These are phyloP conservation scores for Perca flavescens DNA, from an alignment of 2,113 vertebrate species.

Conservation along the genomic window DNA sequence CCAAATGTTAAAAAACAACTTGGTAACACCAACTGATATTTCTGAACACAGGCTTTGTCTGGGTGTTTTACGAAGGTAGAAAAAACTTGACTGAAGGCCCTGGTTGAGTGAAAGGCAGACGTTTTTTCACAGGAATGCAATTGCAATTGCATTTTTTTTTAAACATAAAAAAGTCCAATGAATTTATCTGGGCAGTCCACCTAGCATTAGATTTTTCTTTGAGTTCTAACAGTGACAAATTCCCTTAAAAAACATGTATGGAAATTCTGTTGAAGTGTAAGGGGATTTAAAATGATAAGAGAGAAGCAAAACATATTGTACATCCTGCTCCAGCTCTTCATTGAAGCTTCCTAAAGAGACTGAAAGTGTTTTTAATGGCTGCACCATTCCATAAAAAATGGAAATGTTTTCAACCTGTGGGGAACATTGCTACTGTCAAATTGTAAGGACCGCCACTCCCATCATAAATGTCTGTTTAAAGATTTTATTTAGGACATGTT, in stretches of 20 bases:
- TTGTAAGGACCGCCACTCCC: neutral
- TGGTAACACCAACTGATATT: neutral
- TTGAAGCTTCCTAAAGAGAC: neutral
- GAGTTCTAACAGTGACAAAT: too few relatives aligned
- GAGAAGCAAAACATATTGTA: neutral
- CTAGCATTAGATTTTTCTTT: too few relatives aligned
- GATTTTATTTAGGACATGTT: constrained; percentile 71
- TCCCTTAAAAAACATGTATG: too few relatives aligned
- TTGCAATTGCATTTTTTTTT: too few relatives aligned
- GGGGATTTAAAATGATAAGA: neutral
- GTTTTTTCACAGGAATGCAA: too few relatives aligned
- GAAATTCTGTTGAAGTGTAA: too few relatives aligned
- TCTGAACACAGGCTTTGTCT: neutral
- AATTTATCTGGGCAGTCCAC: too few relatives aligned
- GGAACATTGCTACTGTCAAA: neutral
- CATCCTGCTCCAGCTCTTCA: neutral
- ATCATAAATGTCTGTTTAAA: constrained; percentile 47
- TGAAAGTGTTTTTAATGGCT: neutral
- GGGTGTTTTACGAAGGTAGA: neutral
- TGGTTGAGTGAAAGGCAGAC: too few relatives aligned
- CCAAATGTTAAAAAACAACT: neutral
- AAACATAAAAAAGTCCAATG: too few relatives aligned
- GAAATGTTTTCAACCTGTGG: neutral
- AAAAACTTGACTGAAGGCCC: too few relatives aligned
- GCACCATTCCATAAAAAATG: neutral